phyloP scores from a whole-genome alignment of 2,888 invertebrate genomes.

The Resseliella maxima region DNA sequence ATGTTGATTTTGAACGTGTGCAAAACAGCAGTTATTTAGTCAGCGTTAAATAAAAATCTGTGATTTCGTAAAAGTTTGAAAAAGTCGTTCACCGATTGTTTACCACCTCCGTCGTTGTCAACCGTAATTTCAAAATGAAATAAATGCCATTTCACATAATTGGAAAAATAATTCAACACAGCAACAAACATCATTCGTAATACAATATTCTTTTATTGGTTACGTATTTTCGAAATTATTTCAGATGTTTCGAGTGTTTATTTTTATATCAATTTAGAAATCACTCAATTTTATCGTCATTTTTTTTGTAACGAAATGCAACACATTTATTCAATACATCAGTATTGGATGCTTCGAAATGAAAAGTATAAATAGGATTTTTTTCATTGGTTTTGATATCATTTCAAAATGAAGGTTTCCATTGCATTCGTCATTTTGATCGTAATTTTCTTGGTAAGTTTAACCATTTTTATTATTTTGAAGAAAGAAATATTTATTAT shows the following conservation, averaged over 20 bases:
- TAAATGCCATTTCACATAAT: neutral
- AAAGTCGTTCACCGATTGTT: neutral
- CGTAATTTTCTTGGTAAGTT: neutral
- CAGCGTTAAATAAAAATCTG: neutral
- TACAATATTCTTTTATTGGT: neutral
- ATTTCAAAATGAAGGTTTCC: conserved; percentile 8
- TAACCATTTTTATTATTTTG: neutral
- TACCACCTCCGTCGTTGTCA: neutral
- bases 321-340: neutral
- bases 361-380: conserved; percentile 9
- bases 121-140: neutral
- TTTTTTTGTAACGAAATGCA: neutral
- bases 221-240: neutral
- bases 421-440: neutral
- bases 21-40: neutral
- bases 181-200: neutral
- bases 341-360: neutral
- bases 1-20: neutral
- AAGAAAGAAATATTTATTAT: too few species aligned
- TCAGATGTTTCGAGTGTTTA: neutral
- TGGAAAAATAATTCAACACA: neutral
- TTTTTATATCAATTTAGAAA: neutral
- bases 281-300: neutral
- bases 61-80: conserved; percentile 14
- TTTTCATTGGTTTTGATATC: neutral